phyloP scores from a whole-genome alignment of 2,113 vertebrate genomes.

The Anarrhichthys ocellatus region DNA sequence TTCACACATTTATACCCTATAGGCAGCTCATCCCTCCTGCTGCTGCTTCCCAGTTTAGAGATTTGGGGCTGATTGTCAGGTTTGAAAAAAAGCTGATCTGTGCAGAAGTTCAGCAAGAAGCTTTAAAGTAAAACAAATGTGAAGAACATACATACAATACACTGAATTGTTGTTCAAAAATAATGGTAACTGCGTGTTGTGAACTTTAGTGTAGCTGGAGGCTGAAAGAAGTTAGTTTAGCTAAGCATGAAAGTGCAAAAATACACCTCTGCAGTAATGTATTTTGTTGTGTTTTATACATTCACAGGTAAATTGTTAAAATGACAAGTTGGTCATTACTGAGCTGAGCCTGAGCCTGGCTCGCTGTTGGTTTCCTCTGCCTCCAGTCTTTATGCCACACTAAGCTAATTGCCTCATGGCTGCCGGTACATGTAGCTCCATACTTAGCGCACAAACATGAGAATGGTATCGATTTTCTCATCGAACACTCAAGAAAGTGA shows the following conservation, averaged over 20 bases:
- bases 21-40: slow-evolving; percentile 24
- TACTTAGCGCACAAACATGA: not conserved
- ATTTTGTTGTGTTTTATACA: not conserved
- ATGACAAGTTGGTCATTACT: not conserved
- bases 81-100: slow-evolving; percentile 44
- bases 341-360: not conserved
- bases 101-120: slow-evolving; percentile 15
- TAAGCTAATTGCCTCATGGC: slow-evolving; percentile 4
- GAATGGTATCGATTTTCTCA: not conserved
- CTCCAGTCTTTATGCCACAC: not conserved
- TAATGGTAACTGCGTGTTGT: no score
- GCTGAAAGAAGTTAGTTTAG: not conserved
- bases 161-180: no score
- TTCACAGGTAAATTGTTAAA: not conserved
- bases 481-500: not conserved
- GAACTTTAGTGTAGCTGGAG: not conserved
- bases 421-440: not conserved
- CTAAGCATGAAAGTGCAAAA: not conserved
- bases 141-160: not conserved
- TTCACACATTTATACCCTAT: slow-evolving; percentile 34
- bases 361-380: not conserved
- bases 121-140: not conserved
- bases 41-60: slow-evolving; percentile 37
- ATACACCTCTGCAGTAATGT: not conserved
- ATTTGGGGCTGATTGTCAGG: slow-evolving; percentile 51